phyloP scores from a whole-genome alignment of 2,888 invertebrate genomes.

The Limenitis camilla region DNA sequence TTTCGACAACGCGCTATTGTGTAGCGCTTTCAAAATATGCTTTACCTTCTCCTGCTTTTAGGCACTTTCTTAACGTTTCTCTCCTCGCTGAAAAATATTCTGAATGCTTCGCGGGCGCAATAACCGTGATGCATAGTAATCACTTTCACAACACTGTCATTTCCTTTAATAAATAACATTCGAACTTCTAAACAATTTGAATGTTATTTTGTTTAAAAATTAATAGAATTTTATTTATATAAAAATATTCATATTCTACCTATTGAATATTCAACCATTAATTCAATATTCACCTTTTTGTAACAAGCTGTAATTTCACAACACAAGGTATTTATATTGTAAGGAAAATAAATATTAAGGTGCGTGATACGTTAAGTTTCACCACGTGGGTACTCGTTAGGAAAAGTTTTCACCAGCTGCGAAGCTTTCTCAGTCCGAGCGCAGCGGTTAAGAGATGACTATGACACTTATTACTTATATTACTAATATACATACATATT shows the following conservation, averaged over 20 bases:
- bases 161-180: slow-evolving; percentile 25
- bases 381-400: slow-evolving; percentile 1
- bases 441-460: slow-evolving; percentile 19
- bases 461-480: too few relatives aligned
- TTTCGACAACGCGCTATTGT: slow-evolving; percentile 75
- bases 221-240: slow-evolving; percentile 6
- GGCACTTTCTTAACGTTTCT: slow-evolving; percentile 69
- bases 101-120: slow-evolving; percentile 57
- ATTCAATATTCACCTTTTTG: not conserved
- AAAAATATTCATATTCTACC: too few relatives aligned
- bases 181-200: not conserved
- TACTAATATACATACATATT: too few relatives aligned
- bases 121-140: slow-evolving; percentile 41
- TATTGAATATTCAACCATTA: too few relatives aligned
- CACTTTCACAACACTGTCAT: slow-evolving; percentile 61
- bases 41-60: slow-evolving; percentile 58
- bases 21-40: slow-evolving; percentile 74
- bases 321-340: too few relatives aligned
- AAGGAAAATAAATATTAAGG: too few relatives aligned
- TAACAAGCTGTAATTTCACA: too few relatives aligned
- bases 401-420: slow-evolving; percentile 56
- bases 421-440: slow-evolving; percentile 56
- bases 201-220: slow-evolving; percentile 3
- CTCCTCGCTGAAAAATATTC: slow-evolving; percentile 66
- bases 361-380: too few relatives aligned